A percentile compares a stretch with the other conserved stretches of the same genome.
These are phyloP conservation scores for Abrostola tripartita DNA, from an alignment of 2,888 invertebrate genomes.

Conservation along the genomic window DNA sequence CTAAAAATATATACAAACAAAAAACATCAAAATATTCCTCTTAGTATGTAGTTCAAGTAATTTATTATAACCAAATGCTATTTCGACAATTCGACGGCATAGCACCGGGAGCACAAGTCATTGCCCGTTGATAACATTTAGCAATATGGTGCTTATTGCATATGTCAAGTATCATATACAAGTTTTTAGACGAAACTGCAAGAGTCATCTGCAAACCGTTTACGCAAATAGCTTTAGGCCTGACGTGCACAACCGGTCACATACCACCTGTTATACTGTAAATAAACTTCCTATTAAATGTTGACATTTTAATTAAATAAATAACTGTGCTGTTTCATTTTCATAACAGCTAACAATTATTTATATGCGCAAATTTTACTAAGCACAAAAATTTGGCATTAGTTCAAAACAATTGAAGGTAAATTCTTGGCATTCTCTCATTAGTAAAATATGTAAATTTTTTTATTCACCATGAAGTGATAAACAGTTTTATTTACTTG, in stretches of 20 bases:
- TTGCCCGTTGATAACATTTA: slow-evolving; percentile 44
- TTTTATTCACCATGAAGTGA: slow-evolving; percentile 5
- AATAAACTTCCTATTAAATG: slow-evolving; percentile 53
- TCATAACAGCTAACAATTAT: slow-evolving; percentile 27
- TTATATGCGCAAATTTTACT: slow-evolving; percentile 16
- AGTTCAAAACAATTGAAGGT: slow-evolving; percentile 20
- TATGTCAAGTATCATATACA: slow-evolving; percentile 33
- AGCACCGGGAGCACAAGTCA: slow-evolving; percentile 11
- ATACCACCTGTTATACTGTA: slow-evolving; percentile 66
- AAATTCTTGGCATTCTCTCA: not conserved
- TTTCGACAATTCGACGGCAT: not conserved
- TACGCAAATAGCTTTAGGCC: slow-evolving; percentile 58
- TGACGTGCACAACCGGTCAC: slow-evolving; percentile 60
- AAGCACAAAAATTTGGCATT: slow-evolving; percentile 25
- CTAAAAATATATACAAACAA: too few species aligned
- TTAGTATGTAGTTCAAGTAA: not conserved
- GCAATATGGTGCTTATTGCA: slow-evolving; percentile 32
- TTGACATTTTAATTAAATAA: slow-evolving; percentile 43
- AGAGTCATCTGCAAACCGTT: slow-evolving; percentile 55
- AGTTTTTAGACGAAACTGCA: slow-evolving; percentile 49
- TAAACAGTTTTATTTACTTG: slow-evolving; percentile 44
- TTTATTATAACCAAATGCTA: not conserved
- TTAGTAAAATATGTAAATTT: too few species aligned
- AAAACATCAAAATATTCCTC: too few species aligned
- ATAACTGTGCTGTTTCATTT: slow-evolving; percentile 26